Evolutionary conservation across 2,113 vertebrate species (phyloP).

Genomic region (Malurus alboscapulatus): DNA sequence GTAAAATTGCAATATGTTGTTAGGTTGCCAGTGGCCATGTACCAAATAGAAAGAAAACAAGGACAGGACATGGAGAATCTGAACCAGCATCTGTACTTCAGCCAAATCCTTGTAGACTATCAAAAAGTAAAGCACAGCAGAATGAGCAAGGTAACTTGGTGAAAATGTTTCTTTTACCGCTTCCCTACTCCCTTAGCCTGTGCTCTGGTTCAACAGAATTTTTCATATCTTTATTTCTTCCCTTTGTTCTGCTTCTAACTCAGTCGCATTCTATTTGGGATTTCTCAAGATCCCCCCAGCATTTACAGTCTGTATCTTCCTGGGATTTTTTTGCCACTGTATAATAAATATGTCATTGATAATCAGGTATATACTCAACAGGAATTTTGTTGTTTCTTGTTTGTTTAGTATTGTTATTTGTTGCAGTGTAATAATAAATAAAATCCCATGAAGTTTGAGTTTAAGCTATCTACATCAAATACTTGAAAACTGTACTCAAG

Average conservation of each 20-base stretch:
- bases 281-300: neutral
- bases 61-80: slow-evolving; percentile 65
- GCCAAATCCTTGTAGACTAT: slow-evolving; percentile 77
- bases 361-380: neutral
- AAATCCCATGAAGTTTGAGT: neutral
- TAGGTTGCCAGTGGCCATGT: slow-evolving; percentile 71
- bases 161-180: neutral
- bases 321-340: neutral
- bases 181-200: neutral
- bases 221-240: neutral
- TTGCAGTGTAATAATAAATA: neutral
- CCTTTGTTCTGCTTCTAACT: neutral
- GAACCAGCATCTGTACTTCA: slow-evolving; percentile 83
- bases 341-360: neutral
- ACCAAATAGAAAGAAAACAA: slow-evolving; percentile 70
- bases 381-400: neutral
- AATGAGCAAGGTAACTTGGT: slow-evolving; percentile 70
- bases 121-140: slow-evolving; percentile 65
- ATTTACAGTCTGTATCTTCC: neutral
- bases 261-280: neutral
- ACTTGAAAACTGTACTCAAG: neutral
- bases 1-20: slow-evolving; percentile 61
- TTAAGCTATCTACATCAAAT: neutral
- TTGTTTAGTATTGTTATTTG: neutral
- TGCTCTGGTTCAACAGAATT: neutral